These are phyloP conservation scores for Dryobates pubescens DNA, from an alignment of 2,797 vertebrate species.

Conservation along the genomic window DNA sequence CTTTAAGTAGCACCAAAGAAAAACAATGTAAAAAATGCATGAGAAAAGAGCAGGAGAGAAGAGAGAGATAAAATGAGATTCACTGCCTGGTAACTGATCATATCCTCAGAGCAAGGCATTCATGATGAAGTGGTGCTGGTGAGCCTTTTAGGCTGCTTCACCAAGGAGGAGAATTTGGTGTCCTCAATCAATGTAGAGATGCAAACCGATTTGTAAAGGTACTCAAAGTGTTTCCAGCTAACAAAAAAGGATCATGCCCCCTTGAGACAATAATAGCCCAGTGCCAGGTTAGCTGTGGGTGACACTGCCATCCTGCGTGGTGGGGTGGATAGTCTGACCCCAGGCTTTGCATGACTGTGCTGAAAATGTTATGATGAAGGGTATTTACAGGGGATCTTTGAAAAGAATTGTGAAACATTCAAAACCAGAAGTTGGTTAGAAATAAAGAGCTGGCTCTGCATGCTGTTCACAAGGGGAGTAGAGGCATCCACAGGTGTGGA, in stretches of 20 bases:
- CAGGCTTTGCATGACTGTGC: not conserved
- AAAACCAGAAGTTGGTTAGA: no score
- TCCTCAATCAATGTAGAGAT: no score
- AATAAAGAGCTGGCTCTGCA: no score
- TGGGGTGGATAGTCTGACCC: not conserved
- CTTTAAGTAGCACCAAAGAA: not conserved
- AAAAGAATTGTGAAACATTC: no score
- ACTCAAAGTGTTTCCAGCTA: not conserved
- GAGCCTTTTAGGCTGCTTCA: not conserved
- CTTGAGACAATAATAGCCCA: not conserved
- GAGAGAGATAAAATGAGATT: not conserved
- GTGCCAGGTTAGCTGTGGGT: not conserved
- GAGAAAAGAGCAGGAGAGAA: not conserved
- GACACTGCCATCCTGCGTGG: accelerated
- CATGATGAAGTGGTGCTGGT: not conserved
- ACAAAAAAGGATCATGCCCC: not conserved
- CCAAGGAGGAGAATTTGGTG: not conserved
- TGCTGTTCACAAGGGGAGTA: no score
- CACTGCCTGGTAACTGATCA: not conserved
- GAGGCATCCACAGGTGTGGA: no score
- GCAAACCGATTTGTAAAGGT: not conserved
- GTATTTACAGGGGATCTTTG: not conserved
- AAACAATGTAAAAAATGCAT: not conserved
- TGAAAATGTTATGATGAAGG: not conserved
- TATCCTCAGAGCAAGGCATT: not conserved